Evolutionary conservation across 2,113 vertebrate genomes (phyloP), one percentile per base, ranked within the genome.

Genomic region (Noturus placidus): DNA sequence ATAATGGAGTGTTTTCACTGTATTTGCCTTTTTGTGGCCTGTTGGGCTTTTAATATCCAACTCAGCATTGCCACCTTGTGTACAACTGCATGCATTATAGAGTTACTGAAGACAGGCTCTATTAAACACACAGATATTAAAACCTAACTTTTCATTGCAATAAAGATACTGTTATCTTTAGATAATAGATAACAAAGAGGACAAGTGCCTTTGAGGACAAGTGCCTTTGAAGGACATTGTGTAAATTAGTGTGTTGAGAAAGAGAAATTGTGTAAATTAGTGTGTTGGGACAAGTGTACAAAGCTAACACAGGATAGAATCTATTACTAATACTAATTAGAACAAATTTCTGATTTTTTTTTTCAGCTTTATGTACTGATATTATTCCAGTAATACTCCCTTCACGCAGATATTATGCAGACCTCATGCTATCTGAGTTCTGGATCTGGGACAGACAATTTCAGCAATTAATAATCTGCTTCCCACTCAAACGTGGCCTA

Each of bases 11-110:
- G 25, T 57, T 63, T 19, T 74, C 35, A 61, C 15, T 15, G 17
- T 33, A 9, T 63, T 25, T 46, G 33, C 3, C 1, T 30, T 74
- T 72, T 20, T 4, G 8, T 19, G 35, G 3, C 8, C 9, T 74
- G 8, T 7, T 46, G 27, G 27, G 52, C 25, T 14, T 85, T 61
- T 52, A 17, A 72, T 52, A 38, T 50, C 14, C 35, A 65, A 19
- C 22, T 56, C 42, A 70, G 83, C 52, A 59, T 67, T 20, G 61
- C 85, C 87, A 89, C 61, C 83, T 6, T 61, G 82, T 54, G 78
- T 30, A 70, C 15, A 7, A 10, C 27, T 38, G 59, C 63, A 80
- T 30, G 17, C 22, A 87, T 69, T 85, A 86, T 83, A 86, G 46
- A 42, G 59, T 79, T 30, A 69, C 30, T n/a, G 5, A 15, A 54